A percentile compares a stretch with the other conserved stretches of the same genome.
phyloP scores from a whole-genome alignment of 2,797 vertebrate species.

The Ceryle rudis region DNA sequence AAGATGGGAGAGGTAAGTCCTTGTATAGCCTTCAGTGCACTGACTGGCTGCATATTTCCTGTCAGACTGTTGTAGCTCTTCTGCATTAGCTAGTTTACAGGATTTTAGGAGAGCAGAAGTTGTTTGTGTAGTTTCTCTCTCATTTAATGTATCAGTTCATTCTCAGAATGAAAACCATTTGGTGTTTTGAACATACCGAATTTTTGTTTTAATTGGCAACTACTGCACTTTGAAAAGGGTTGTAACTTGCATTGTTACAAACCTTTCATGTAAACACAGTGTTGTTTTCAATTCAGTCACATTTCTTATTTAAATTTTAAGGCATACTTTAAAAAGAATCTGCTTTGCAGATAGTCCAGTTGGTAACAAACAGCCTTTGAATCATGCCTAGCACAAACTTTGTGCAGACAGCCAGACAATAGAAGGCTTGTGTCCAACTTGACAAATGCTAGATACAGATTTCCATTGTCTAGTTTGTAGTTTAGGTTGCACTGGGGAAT shows the following conservation, averaged over 20 bases:
- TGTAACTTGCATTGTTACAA: not conserved
- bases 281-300: slow-evolving; percentile 20
- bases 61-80: not conserved
- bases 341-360: not conserved
- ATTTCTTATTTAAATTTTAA: slow-evolving; percentile 31
- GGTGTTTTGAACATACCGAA: not conserved
- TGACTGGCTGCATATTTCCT: not conserved
- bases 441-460: slow-evolving; percentile 19
- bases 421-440: slow-evolving; percentile 46
- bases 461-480: slow-evolving; percentile 43
- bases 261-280: not conserved
- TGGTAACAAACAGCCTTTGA: slow-evolving; percentile 14
- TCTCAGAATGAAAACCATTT: slow-evolving; percentile 7
- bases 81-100: not conserved
- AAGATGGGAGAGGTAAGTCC: not conserved
- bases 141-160: not conserved
- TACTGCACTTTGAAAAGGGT: not conserved
- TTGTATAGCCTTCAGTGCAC: not conserved
- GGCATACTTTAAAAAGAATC: slow-evolving; percentile 3
- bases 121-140: not conserved
- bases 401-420: slow-evolving; percentile 61
- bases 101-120: not conserved
- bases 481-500: slow-evolving; percentile 52
- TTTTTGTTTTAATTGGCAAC: not conserved
- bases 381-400: slow-evolving; percentile 9